Percentiles rank a stretch among this genome's conserved stretches.
These are phyloP conservation scores for Taurulus bubalis DNA, from an alignment of 2,113 vertebrate genomes.

Conservation along the genomic window DNA sequence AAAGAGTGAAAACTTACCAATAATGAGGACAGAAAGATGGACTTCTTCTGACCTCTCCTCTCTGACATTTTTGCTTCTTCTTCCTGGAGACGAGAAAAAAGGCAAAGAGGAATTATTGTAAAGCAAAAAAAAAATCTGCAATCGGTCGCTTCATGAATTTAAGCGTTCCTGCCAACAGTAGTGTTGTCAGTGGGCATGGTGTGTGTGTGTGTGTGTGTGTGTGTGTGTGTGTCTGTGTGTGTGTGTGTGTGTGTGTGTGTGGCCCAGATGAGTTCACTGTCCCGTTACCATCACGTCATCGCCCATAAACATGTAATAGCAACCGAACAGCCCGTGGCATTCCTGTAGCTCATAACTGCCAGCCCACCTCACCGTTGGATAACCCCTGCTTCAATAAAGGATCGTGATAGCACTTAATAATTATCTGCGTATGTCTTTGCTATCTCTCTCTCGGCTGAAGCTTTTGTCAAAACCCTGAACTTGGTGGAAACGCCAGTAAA, in stretches of 20 bases:
- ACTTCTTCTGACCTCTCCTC: constrained; percentile 79
- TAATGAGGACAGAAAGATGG: constrained; percentile 86
- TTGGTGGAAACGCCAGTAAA: background rate
- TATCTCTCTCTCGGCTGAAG: background rate
- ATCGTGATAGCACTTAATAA: constrained; percentile 42
- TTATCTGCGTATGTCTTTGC: constrained; percentile 15
- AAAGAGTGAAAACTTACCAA: constrained; percentile 84
- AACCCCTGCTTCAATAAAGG: constrained; percentile 45
- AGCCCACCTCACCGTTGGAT: constrained; percentile 60
- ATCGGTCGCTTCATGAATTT: constrained; percentile 12
- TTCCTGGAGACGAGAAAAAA: constrained; percentile 72
- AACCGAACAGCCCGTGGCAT: constrained; percentile 51
- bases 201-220: constrained; percentile 40
- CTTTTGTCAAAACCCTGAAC: background rate
- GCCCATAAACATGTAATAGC: constrained; percentile 67
- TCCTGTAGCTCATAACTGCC: constrained; percentile 53
- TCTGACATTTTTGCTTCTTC: constrained; percentile 86
- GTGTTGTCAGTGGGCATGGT: constrained; percentile 40
- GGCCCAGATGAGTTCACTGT: constrained; percentile 66
- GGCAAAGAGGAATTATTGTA: constrained; percentile 14
- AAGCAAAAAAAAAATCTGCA: constrained; percentile 6
- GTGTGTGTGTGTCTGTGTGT: constrained; percentile 27
- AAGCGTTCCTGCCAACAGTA: constrained; percentile 34
- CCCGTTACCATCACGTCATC: constrained; percentile 66
- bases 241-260: constrained; percentile 59